These are phyloP conservation scores for Clinocottus analis DNA, from an alignment of 2,113 vertebrate species.

Conservation along the genomic window DNA sequence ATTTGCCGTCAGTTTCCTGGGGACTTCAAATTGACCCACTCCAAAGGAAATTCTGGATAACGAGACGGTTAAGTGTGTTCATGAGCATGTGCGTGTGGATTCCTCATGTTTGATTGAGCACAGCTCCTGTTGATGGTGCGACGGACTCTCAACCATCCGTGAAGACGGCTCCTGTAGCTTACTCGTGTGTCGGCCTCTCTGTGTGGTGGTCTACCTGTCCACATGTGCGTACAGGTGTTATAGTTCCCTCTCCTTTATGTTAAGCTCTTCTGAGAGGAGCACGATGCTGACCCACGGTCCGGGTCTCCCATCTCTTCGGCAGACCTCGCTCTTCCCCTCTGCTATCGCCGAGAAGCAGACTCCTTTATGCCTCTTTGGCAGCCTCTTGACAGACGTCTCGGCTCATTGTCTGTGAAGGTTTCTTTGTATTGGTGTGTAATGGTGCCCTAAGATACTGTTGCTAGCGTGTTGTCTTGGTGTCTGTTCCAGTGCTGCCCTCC, in stretches of 20 bases:
- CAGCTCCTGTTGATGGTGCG: not conserved
- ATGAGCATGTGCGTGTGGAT: not conserved
- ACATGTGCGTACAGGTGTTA: not conserved
- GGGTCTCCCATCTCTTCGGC: constrained; percentile 34
- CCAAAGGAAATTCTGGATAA: not conserved
- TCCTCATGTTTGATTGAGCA: not conserved
- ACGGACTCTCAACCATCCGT: not conserved
- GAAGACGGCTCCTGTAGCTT: not conserved
- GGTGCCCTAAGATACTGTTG: constrained; percentile 67
- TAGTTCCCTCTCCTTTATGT: not conserved
- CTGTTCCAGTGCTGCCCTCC: constrained; percentile 61
- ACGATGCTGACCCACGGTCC: constrained; percentile 24
- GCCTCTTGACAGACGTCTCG: constrained; percentile 49
- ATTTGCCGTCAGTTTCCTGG: not conserved
- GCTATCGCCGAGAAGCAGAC: constrained; percentile 46
- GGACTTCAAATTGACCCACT: not conserved
- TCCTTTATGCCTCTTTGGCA: constrained; percentile 54
- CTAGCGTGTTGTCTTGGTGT: constrained; percentile 64
- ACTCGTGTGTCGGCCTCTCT: not conserved
- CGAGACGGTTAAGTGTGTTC: not conserved
- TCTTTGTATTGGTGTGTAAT: constrained; percentile 68
- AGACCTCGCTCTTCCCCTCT: constrained; percentile 26
- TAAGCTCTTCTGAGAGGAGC: constrained; percentile 22
- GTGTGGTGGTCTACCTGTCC: not conserved
- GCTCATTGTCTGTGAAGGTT: constrained; percentile 65